These are phyloP conservation scores for Pygoscelis antarcticus DNA, from an alignment of 2,113 vertebrate species.

Conservation along the genomic window DNA sequence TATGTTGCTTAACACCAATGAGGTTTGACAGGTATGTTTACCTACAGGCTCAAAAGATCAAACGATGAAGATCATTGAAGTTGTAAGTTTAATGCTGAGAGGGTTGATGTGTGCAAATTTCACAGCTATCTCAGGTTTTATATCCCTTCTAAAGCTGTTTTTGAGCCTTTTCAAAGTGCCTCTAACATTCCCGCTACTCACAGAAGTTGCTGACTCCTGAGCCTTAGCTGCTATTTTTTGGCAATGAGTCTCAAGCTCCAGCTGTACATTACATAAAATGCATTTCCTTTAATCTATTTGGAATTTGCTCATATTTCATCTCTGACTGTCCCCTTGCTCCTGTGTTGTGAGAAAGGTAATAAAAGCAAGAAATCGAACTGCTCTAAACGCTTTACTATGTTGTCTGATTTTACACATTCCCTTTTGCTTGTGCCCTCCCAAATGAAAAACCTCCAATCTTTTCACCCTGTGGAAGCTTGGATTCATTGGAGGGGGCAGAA, in stretches of 20 bases:
- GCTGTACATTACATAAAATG: not conserved
- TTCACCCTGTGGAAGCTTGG: not conserved
- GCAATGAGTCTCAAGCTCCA: not conserved
- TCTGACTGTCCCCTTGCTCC: not conserved
- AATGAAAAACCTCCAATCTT: not conserved
- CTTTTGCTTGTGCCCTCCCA: not conserved
- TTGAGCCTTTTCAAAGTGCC: not conserved
- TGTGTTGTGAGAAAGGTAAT: not conserved
- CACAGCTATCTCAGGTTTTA: not conserved
- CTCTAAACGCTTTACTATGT: not conserved
- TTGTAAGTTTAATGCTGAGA: not conserved
- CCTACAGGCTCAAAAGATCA: slow-evolving; percentile 18
- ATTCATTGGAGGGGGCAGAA: not conserved
- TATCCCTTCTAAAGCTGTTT: not conserved
- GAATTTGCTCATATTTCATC: not conserved
- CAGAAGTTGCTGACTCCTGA: not conserved
- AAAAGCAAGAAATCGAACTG: not conserved
- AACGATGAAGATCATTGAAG: not conserved
- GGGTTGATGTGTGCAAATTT: not conserved
- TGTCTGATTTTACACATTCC: not conserved
- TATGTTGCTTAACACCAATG: not conserved
- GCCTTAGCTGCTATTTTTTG: not conserved
- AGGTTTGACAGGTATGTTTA: slow-evolving; percentile 10
- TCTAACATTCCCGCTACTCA: not conserved
- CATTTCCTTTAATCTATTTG: slow-evolving; percentile 21